These are phyloP conservation scores for Ursus arctos DNA, from an alignment of 2,113 vertebrate species.

Conservation along the genomic window DNA sequence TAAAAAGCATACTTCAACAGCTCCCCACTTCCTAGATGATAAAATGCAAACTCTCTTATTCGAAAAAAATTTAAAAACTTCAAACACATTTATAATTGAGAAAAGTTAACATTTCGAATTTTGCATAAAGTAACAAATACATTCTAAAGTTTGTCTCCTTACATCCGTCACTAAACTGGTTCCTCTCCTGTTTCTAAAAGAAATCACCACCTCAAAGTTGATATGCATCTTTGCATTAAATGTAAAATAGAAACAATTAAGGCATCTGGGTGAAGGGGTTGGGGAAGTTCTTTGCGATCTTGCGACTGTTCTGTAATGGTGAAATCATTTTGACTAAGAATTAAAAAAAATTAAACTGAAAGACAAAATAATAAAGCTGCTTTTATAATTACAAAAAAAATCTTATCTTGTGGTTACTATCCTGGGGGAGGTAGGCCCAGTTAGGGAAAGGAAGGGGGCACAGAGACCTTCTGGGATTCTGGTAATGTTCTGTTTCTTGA, in stretches of 20 bases:
- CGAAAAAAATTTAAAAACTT: slow-evolving; percentile 48
- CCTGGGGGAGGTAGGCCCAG: not conserved
- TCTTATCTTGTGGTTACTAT: not conserved
- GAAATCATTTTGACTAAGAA: slow-evolving; percentile 42
- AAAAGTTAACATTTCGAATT: slow-evolving; percentile 35
- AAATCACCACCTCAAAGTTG: not conserved
- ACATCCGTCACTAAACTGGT: not conserved
- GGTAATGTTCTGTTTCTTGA: not conserved
- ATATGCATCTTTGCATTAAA: not conserved
- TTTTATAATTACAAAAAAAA: slow-evolving; percentile 51
- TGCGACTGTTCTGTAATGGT: slow-evolving; percentile 21
- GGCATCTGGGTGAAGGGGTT: not conserved
- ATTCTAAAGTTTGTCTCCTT: slow-evolving; percentile 8
- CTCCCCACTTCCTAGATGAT: not conserved
- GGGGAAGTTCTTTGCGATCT: not conserved
- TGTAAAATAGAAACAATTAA: slow-evolving; percentile 43
- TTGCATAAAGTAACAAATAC: not conserved
- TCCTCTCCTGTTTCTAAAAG: not conserved
- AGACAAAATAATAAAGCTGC: slow-evolving; percentile 48
- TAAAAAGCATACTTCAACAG: slow-evolving; percentile 58
- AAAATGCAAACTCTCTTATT: not conserved
- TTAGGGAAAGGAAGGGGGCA: not conserved
- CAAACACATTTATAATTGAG: not conserved
- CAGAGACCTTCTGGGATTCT: not conserved
- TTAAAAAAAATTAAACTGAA: not conserved